A percentile compares a stretch with the other conserved stretches of the same genome.
Evolutionary conservation across 2,113 vertebrate species (phyloP).

Genomic region (Chiloscyllium plagiosum): DNA sequence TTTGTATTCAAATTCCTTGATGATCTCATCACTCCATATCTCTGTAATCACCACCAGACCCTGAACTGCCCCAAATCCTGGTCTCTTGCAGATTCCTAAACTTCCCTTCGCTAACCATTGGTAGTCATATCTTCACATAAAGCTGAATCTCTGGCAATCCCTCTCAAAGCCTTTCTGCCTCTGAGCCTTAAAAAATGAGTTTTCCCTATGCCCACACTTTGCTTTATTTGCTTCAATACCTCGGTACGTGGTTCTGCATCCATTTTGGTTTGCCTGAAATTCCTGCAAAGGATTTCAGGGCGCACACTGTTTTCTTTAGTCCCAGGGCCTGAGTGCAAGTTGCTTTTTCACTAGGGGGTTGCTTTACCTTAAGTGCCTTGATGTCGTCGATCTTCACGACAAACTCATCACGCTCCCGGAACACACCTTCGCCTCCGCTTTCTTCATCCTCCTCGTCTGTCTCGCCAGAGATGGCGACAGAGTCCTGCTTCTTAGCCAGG

Average conservation of each 20-base stretch:
- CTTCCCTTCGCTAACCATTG: background rate
- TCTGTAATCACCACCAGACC: background rate
- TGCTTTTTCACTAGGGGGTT: background rate
- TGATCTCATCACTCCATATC: background rate
- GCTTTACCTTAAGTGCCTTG: constrained; percentile 70
- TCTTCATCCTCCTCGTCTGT: constrained; percentile 81
- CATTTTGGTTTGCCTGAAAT: too few relatives aligned
- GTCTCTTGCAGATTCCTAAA: too few relatives aligned
- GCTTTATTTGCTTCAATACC: background rate
- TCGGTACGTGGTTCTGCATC: background rate
- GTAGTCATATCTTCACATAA: too few relatives aligned
- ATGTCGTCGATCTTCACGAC: constrained; percentile 85
- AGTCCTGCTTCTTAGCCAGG: constrained; percentile 81
- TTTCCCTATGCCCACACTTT: background rate
- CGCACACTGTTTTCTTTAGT: background rate
- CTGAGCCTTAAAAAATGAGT: too few relatives aligned
- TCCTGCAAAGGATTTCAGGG: too few relatives aligned
- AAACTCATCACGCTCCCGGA: constrained; percentile 83
- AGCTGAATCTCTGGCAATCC: background rate
- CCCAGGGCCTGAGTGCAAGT: background rate
- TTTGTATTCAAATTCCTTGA: background rate
- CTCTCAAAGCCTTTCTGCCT: background rate
- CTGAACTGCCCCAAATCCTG: background rate
- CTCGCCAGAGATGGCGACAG: constrained; percentile 79
- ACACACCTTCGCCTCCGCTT: constrained; percentile 83